These are phyloP conservation scores for Xestobium rufovillosum DNA, from an alignment of 2,888 invertebrate species.

Conservation along the genomic window DNA sequence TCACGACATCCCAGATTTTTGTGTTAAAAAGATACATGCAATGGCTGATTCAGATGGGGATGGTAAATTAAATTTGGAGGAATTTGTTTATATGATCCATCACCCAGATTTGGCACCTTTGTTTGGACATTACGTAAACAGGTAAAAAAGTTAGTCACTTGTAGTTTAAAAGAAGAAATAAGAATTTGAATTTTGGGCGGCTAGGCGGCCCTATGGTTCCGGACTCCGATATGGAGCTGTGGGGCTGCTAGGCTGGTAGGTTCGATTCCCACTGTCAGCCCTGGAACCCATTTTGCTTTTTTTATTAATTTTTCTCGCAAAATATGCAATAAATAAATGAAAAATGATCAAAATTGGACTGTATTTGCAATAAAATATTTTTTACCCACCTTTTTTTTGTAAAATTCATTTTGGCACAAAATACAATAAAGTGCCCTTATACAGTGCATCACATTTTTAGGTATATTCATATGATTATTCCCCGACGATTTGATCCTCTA, in stretches of 20 bases:
- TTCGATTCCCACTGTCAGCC: conserved; percentile 7
- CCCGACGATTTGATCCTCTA: conserved; percentile 16
- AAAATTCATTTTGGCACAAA: no score
- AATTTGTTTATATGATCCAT: conserved; percentile 65
- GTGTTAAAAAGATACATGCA: conserved; percentile 59
- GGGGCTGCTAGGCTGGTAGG: conserved; percentile 2
- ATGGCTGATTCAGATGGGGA: conserved; percentile 59
- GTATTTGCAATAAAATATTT: no score
- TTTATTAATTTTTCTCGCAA: background rate
- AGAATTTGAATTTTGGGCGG: conserved; percentile 2
- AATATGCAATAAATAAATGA: no score
- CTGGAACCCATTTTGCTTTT: conserved; percentile 5
- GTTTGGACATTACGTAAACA: conserved; percentile 56
- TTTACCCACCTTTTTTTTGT: no score
- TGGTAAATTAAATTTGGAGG: conserved; percentile 61
- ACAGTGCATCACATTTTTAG: no score
- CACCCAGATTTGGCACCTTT: conserved; percentile 54
- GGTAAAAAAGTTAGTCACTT: conserved; percentile 42
- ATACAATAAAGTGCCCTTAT: no score
- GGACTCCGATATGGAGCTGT: background rate
- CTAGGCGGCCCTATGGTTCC: background rate
- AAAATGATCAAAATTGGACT: no score
- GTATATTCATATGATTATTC: conserved; percentile 23
- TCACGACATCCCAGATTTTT: conserved; percentile 59
- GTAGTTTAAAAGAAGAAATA: background rate